Evolutionary conservation across 2,797 vertebrate species (phyloP).

Genomic region (Myotis pilosus): DNA sequence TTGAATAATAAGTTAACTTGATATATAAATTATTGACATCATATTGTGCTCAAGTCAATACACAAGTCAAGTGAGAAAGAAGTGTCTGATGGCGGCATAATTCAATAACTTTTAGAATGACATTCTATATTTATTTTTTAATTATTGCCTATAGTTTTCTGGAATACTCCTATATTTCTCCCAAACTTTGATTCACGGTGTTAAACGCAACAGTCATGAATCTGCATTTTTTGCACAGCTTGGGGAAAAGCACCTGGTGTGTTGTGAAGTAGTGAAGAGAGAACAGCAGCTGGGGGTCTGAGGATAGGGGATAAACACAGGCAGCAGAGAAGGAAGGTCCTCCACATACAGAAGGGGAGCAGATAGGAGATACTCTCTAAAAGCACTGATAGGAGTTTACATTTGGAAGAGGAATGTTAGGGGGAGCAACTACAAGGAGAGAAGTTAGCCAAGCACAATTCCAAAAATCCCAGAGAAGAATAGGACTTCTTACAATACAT

Average conservation of each 20-base stretch:
- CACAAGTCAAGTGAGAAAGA: background rate
- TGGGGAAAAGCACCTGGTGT: background rate
- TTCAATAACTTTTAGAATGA: background rate
- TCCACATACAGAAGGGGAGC: background rate
- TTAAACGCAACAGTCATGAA: background rate
- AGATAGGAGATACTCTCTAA: background rate
- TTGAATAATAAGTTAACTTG: background rate
- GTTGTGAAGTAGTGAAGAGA: background rate
- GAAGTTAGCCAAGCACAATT: background rate
- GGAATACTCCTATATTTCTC: background rate
- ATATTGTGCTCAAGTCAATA: background rate
- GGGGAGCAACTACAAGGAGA: background rate
- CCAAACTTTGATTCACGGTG: background rate
- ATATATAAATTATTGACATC: background rate
- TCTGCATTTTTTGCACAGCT: background rate
- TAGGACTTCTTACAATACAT: background rate
- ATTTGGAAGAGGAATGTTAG: background rate
- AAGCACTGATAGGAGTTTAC: background rate
- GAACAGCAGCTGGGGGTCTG: background rate
- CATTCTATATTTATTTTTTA: background rate
- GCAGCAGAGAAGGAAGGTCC: background rate
- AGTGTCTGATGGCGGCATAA: background rate
- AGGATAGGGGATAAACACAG: accelerated
- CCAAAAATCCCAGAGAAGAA: background rate
- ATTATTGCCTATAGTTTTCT: background rate